Conservation (phyloP, 1,140 invertebrate species). For the Drosophila nasuta region DNA sequence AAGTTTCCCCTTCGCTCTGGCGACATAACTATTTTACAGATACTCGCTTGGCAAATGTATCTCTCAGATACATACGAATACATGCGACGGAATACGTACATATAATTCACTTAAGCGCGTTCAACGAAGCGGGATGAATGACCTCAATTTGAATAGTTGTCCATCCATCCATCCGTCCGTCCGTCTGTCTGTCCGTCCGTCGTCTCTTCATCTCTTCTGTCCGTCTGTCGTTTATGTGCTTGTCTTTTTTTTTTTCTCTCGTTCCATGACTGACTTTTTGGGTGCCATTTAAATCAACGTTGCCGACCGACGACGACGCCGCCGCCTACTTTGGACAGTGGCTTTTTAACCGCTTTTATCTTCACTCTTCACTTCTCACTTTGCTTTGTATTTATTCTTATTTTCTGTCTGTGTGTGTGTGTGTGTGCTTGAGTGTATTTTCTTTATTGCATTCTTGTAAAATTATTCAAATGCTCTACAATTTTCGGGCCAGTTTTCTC, state of each 20-base stretch:
- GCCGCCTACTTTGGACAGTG: conserved; percentile 73
- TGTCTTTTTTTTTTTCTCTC: conserved; percentile 32
- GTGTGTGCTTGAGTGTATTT: conserved; percentile 33
- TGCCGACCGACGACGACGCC: conserved; percentile 64
- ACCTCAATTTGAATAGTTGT: conserved; percentile 84
- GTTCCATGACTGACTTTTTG: conserved; percentile 62
- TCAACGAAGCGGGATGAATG: conserved; percentile 84
- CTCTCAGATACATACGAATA: conserved; percentile 26
- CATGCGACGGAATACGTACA: conserved; percentile 40
- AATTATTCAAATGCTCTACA: conserved; percentile 81
- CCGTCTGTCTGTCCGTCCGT: neutral
- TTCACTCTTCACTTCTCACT: conserved; percentile 9
- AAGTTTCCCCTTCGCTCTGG: conserved; percentile 5
- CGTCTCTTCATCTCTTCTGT: conserved; percentile 8
- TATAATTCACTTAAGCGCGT: conserved; percentile 79
- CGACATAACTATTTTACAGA: conserved; percentile 42
- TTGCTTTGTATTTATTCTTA: conserved; percentile 6
- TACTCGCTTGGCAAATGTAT: conserved; percentile 24
- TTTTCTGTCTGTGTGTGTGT: conserved; percentile 27
- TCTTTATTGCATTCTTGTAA: conserved; percentile 78
- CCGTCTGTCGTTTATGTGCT: conserved; percentile 25
- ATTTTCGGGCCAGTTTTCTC: conserved; percentile 77
- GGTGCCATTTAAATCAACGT: conserved; percentile 79
- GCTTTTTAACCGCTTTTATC: conserved; percentile 53
- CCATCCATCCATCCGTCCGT: conserved; percentile 35